These are phyloP conservation scores for Platypus cylindrus DNA, from an alignment of 2,888 invertebrate genomes.

Conservation along the genomic window DNA sequence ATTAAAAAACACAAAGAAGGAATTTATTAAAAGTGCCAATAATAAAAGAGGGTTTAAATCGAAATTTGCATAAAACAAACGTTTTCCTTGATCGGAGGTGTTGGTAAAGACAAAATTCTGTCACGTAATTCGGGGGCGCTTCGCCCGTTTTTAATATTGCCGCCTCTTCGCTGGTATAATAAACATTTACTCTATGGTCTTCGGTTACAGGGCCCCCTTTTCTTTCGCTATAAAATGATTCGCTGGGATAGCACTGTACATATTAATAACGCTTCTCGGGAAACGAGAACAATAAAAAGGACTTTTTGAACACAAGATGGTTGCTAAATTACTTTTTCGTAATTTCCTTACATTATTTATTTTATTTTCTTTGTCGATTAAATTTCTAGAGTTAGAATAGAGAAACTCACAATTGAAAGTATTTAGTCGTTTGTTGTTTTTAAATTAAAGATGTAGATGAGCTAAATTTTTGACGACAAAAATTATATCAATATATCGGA, in stretches of 20 bases:
- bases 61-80: conserved; percentile 22
- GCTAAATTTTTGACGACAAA: too few species aligned
- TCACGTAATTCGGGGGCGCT: conserved; percentile 27
- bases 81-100: conserved; percentile 18
- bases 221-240: conserved; percentile 29
- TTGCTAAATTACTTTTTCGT: conserved; percentile 11
- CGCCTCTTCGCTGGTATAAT: conserved; percentile 26
- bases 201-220: conserved; percentile 9
- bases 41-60: conserved; percentile 11
- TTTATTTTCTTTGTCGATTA: conserved; percentile 4
- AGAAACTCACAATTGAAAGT: too few species aligned
- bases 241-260: conserved; percentile 26
- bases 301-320: conserved; percentile 11
- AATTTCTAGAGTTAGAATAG: too few species aligned
- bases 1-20: too few species aligned
- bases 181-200: conserved; percentile 28
- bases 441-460: too few species aligned
- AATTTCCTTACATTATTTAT: conserved; percentile 10
- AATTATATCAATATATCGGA: too few species aligned
- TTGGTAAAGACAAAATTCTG: conserved; percentile 24
- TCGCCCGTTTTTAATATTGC: conserved; percentile 30
- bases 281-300: conserved; percentile 13
- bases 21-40: conserved; percentile 5
- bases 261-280: conserved; percentile 22
- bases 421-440: too few species aligned